phyloP scores from a whole-genome alignment of 1,140 invertebrate genomes.

The Zaprionus camerounensis region DNA sequence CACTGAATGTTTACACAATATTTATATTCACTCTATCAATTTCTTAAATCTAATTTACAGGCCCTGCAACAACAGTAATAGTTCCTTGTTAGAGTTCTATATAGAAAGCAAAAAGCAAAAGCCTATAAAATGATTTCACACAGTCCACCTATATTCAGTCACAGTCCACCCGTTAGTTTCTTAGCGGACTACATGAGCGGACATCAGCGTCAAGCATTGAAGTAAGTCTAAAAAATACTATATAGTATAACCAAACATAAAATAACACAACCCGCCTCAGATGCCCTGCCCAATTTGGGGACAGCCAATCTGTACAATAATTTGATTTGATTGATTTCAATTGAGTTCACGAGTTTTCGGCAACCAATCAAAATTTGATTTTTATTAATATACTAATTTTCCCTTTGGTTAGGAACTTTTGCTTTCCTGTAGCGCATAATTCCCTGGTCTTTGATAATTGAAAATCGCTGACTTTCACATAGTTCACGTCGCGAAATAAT shows the following conservation, averaged over 20 bases:
- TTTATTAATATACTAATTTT: conserved; percentile 21
- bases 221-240: conserved; percentile 60
- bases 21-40: conserved; percentile 51
- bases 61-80: conserved; percentile 49
- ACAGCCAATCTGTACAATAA: conserved; percentile 42
- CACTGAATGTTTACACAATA: conserved; percentile 38
- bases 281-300: conserved; percentile 12
- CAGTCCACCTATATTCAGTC: conserved; percentile 88
- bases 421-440: neutral
- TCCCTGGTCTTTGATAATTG: neutral
- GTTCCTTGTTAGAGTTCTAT: conserved; percentile 69
- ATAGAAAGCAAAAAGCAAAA: conserved; percentile 46
- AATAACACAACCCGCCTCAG: conserved; percentile 7
- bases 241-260: conserved; percentile 13
- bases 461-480: conserved; percentile 19
- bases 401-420: conserved; percentile 7
- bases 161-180: conserved; percentile 87
- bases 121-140: conserved; percentile 87
- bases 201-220: conserved; percentile 77
- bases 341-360: conserved; percentile 41
- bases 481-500: conserved; percentile 7
- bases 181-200: conserved; percentile 85
- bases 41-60: conserved; percentile 57
- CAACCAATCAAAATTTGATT: conserved; percentile 46
- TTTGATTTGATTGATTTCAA: conserved; percentile 53